These are phyloP conservation scores for Anabacerthia variegaticeps DNA, from an alignment of 2,797 vertebrate genomes.

Conservation along the genomic window DNA sequence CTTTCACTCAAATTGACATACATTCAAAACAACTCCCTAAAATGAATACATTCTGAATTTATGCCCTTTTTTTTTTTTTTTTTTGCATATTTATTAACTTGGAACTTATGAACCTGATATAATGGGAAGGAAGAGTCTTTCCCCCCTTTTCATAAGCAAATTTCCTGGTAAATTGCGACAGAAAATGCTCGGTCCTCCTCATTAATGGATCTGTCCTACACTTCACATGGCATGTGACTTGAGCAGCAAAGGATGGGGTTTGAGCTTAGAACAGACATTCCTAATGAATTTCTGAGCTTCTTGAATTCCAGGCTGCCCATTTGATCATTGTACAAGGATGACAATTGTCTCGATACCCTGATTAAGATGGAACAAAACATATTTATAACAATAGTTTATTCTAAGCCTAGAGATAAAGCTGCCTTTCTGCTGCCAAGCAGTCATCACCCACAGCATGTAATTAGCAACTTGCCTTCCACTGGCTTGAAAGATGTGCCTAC, in stretches of 20 bases:
- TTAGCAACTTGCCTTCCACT: constrained; percentile 33
- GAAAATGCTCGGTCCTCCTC: constrained; percentile 49
- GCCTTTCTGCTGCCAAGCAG: constrained; percentile 36
- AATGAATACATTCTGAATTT: constrained; percentile 45
- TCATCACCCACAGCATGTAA: constrained; percentile 20
- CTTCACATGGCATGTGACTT: background rate
- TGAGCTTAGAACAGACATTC: constrained; percentile 33
- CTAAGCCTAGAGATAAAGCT: constrained; percentile 11
- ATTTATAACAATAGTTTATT: constrained; percentile 39
- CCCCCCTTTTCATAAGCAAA: constrained; percentile 35
- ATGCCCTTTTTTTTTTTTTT: background rate
- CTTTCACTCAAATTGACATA: constrained; percentile 58
- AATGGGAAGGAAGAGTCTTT: constrained; percentile 18
- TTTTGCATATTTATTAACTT: constrained; percentile 54
- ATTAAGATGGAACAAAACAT: constrained; percentile 51
- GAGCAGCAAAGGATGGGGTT: constrained; percentile 21
- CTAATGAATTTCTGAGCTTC: constrained; percentile 54
- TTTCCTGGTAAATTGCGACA: constrained; percentile 31
- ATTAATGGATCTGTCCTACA: constrained; percentile 2
- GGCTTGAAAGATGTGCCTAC: background rate
- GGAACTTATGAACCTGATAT: constrained; percentile 4
- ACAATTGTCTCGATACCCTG: constrained; percentile 10
- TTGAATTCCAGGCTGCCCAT: constrained; percentile 35
- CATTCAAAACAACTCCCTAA: constrained; percentile 54
- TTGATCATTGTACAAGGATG: constrained; percentile 34